Evolutionary conservation across 1,140 invertebrate genomes (phyloP).

Genomic region (Chymomyza costata): DNA sequence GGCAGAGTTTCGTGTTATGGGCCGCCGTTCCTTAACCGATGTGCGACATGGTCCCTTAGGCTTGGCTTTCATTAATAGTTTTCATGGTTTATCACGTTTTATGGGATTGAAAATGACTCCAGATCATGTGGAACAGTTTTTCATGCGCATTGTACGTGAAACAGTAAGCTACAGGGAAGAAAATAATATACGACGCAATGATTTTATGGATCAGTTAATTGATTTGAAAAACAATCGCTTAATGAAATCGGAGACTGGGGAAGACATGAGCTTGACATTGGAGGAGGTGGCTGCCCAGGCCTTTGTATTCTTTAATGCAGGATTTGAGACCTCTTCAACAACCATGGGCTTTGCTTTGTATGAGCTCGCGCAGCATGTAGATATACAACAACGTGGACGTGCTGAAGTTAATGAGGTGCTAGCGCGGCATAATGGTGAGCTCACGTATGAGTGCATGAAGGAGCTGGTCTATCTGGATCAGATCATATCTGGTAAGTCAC

Average conservation of each 20-base stretch:
- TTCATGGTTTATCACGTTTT: constrained; percentile 26
- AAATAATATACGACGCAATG: constrained; percentile 43
- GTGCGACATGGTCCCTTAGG: constrained; percentile 14
- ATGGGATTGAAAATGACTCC: constrained; percentile 38
- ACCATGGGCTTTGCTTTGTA: constrained; percentile 77
- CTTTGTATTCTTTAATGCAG: constrained; percentile 77
- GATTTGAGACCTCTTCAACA: constrained; percentile 79
- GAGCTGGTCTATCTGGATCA: constrained; percentile 64
- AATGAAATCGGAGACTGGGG: constrained; percentile 22
- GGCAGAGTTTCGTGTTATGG: constrained; percentile 76
- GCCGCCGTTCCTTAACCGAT: constrained; percentile 12
- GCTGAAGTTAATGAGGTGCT: constrained; percentile 76
- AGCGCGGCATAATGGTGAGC: constrained; percentile 33
- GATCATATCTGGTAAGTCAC: constrained; percentile 49
- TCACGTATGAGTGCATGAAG: constrained; percentile 58
- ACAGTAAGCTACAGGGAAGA: constrained; percentile 47
- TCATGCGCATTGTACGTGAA: constrained; percentile 52
- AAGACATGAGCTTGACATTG: constrained; percentile 21
- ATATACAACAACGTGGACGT: constrained; percentile 75
- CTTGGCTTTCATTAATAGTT: constrained; percentile 25
- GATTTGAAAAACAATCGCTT: constrained; percentile 74
- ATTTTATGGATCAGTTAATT: constrained; percentile 77
- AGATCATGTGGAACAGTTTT: constrained; percentile 75
- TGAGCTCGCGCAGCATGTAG: constrained; percentile 76
- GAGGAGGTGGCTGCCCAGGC: constrained; percentile 74